A percentile compares a stretch with the other conserved stretches of the same genome.
These are phyloP conservation scores for Cephalopterus ornatus DNA, from an alignment of 2,113 vertebrate species.

Conservation along the genomic window DNA sequence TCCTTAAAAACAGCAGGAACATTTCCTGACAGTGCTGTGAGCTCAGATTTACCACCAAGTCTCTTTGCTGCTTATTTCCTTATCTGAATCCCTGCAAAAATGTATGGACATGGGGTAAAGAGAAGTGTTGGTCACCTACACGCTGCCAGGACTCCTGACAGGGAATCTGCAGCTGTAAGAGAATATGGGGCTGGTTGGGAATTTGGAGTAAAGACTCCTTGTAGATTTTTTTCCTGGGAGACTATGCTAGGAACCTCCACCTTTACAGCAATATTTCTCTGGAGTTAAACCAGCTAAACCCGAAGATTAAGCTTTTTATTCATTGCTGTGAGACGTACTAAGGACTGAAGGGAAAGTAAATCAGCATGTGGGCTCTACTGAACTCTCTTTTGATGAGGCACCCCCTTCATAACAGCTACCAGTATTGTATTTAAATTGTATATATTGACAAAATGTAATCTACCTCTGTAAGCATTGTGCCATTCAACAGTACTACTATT, in stretches of 20 bases:
- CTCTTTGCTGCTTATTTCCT: neutral
- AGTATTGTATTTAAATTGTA: conserved; percentile 68
- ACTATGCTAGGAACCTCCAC: conserved; percentile 27
- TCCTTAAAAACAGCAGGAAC: neutral
- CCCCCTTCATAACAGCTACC: conserved; percentile 73
- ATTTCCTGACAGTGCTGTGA: neutral
- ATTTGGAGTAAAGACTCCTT: conserved; percentile 17
- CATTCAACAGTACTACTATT: conserved; percentile 78
- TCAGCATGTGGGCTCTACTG: conserved; percentile 37
- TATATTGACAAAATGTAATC: conserved; percentile 80
- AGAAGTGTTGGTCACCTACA: neutral
- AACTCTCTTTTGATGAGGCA: conserved; percentile 64
- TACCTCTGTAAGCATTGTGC: conserved; percentile 79
- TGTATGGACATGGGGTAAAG: neutral
- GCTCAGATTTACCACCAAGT: neutral
- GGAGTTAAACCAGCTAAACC: conserved; percentile 52
- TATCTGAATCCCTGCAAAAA: neutral
- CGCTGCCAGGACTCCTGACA: conserved; percentile 24
- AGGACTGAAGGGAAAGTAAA: conserved; percentile 49
- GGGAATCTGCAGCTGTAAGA: conserved; percentile 24
- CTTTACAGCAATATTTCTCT: conserved; percentile 5
- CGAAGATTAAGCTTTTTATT: conserved; percentile 62
- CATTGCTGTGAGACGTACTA: conserved; percentile 42
- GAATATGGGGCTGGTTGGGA: conserved; percentile 33
- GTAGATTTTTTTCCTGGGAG: neutral